phyloP scores from a whole-genome alignment of 2,888 invertebrate genomes.

The Argyresthia goedartella region DNA sequence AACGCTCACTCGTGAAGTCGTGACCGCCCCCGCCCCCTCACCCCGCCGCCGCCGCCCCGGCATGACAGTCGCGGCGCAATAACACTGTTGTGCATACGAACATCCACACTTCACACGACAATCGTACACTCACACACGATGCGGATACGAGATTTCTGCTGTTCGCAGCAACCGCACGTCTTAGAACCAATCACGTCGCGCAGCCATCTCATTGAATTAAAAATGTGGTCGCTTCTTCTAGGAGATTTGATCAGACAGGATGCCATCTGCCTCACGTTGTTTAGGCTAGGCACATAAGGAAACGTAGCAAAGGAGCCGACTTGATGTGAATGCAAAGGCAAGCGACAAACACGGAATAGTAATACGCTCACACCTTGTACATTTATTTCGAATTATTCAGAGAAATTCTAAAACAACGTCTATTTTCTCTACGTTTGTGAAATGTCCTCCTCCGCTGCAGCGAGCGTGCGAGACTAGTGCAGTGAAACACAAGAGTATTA shows the following conservation, averaged over 20 bases:
- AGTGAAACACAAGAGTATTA: not conserved
- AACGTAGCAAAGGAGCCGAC: not conserved
- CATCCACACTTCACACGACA: not conserved
- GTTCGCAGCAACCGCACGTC: no score
- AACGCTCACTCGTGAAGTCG: conserved; percentile 30
- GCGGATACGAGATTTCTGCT: conserved; percentile 1
- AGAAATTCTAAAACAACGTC: not conserved
- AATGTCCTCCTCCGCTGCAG: not conserved
- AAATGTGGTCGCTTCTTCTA: no score
- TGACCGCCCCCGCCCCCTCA: no score
- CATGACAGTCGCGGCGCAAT: conserved; percentile 27
- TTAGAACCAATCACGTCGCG: no score
- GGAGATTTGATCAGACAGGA: no score
- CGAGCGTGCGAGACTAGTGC: not conserved
- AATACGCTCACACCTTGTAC: not conserved
- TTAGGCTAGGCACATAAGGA: no score
- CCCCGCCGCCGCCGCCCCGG: no score
- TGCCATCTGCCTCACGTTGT: no score
- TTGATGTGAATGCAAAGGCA: conserved; percentile 1
- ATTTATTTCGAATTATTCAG: not conserved
- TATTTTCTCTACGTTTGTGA: not conserved
- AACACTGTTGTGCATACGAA: conserved; percentile 33
- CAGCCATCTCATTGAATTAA: no score
- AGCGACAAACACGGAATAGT: conserved; percentile 1
- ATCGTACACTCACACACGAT: not conserved